Conservation (phyloP, 2,888 invertebrate genomes). For the Rhingia rostrata region DNA sequence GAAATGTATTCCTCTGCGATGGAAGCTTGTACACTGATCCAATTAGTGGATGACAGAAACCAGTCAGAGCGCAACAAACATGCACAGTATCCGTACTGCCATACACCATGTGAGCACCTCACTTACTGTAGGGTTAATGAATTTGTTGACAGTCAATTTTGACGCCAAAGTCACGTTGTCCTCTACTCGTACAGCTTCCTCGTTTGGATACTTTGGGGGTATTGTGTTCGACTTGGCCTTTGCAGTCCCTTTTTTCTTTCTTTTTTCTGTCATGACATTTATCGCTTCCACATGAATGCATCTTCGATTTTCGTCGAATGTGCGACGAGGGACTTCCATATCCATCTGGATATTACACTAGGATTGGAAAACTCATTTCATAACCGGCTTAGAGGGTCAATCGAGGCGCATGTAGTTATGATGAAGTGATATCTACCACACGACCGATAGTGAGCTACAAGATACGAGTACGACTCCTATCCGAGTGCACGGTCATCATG, state of each 20-base stretch:
- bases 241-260: conserved; percentile 35
- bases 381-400: conserved; percentile 57
- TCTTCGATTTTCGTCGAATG: conserved; percentile 34
- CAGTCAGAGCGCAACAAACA: conserved; percentile 46
- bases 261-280: conserved; percentile 57
- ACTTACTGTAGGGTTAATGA: conserved; percentile 66
- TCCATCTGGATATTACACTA: conserved; percentile 31
- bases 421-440: conserved; percentile 21
- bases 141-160: conserved; percentile 73
- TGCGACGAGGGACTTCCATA: not conserved
- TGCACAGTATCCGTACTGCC: conserved; percentile 43
- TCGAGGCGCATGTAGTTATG: conserved; percentile 13
- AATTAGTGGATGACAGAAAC: conserved; percentile 66
- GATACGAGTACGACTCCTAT: not conserved
- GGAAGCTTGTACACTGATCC: conserved; percentile 47
- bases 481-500: conserved; percentile 23
- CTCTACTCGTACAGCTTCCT: conserved; percentile 28
- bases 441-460: conserved; percentile 12
- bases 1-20: conserved; percentile 36
- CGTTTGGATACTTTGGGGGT: conserved; percentile 13
- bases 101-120: conserved; percentile 26
- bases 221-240: conserved; percentile 38
- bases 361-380: conserved; percentile 46
- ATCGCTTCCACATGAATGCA: conserved; percentile 61
- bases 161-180: conserved; percentile 70